A percentile compares a stretch with the other conserved stretches of the same genome.
Evolutionary conservation across 2,888 invertebrate species (phyloP).

Genomic region (Platerodrilus igneus): DNA sequence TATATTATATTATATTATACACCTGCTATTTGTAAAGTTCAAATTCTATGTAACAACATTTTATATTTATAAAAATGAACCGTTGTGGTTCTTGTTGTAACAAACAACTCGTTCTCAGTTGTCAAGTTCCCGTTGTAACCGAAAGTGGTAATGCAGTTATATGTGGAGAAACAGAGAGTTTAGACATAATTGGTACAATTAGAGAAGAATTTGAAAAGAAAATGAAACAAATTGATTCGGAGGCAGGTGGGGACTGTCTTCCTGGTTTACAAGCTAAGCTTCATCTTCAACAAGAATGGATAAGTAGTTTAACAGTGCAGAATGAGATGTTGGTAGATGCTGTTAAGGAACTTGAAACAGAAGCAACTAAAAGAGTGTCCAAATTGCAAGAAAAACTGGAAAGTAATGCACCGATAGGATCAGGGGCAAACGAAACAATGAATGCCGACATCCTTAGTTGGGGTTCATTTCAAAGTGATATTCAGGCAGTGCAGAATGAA

Average conservation of each 20-base stretch:
- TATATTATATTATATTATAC: too few species aligned
- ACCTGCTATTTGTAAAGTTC: too few species aligned
- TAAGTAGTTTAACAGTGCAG: conserved; percentile 62
- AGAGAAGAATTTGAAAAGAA: conserved; percentile 59
- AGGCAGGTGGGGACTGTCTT: conserved; percentile 46
- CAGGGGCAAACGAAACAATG: conserved; percentile 44
- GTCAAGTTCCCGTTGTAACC: too few species aligned
- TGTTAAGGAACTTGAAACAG: conserved; percentile 63
- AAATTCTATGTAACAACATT: too few species aligned
- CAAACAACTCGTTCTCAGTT: too few species aligned
- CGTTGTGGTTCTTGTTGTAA: too few species aligned
- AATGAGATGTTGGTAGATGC: conserved; percentile 62
- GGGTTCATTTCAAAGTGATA: too few species aligned
- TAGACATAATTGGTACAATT: conserved; percentile 57
- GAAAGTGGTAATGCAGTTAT: too few species aligned
- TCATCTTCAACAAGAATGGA: conserved; percentile 60
- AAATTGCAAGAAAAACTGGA: conserved; percentile 53
- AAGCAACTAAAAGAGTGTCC: conserved; percentile 57
- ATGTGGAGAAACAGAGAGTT: conserved; percentile 44
- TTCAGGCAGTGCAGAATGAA: too few species aligned
- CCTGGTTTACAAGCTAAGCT: conserved; percentile 49
- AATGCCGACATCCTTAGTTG: too few species aligned
- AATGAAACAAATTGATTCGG: conserved; percentile 54
- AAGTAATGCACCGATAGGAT: conserved; percentile 45
- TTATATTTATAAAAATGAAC: too few species aligned